A percentile compares a stretch with the other conserved stretches of the same genome.
Evolutionary conservation across 2,113 vertebrate species (phyloP).

Genomic region (Hyla sarda): DNA sequence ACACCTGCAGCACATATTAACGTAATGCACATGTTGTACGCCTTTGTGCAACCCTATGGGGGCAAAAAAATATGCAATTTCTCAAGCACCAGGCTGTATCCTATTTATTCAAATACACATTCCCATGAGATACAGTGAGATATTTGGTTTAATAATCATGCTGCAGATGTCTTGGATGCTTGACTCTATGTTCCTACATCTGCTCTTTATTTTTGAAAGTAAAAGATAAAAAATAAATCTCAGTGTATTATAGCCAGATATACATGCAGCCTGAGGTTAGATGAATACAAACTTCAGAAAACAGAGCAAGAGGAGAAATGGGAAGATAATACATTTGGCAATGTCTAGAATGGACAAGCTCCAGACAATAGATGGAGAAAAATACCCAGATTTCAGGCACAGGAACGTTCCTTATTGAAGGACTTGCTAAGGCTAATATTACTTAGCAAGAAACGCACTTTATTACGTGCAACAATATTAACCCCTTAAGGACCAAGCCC

Average conservation of each 20-base stretch:
- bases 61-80: neutral
- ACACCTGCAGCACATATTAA: neutral
- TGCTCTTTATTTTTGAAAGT: slow-evolving; percentile 23
- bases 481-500: too few relatives aligned
- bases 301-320: neutral
- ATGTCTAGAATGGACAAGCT: neutral
- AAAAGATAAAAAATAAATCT: slow-evolving; percentile 11
- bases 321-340: neutral
- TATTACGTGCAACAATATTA: too few relatives aligned
- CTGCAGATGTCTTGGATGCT: slow-evolving; percentile 33
- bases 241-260: neutral
- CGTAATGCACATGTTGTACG: neutral
- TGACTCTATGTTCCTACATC: slow-evolving; percentile 35
- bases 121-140: neutral
- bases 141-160: slow-evolving; percentile 25
- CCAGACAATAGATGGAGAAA: too few relatives aligned
- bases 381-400: too few relatives aligned
- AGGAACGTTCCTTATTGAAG: too few relatives aligned
- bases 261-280: neutral
- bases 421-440: too few relatives aligned
- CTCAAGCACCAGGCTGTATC: slow-evolving; percentile 15
- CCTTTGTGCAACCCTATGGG: slow-evolving; percentile 2
- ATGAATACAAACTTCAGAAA: neutral
- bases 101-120: slow-evolving; percentile 21
- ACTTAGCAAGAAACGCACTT: too few relatives aligned